phyloP scores from a whole-genome alignment of 1,140 invertebrate species.

The Papilio glaucus region DNA sequence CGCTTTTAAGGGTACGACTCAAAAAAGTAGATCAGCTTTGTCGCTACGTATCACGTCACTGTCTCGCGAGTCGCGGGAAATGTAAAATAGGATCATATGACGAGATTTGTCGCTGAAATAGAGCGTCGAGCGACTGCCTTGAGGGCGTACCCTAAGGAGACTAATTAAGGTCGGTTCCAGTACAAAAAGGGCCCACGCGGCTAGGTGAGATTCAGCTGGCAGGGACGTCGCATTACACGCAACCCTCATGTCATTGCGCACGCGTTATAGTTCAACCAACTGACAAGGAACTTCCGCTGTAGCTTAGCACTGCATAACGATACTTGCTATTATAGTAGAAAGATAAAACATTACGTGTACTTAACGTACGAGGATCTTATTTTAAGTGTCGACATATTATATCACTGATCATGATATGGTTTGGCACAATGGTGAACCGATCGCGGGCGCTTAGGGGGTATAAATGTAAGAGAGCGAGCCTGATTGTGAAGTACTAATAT shows the following conservation, averaged over 20 bases:
- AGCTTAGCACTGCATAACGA: conserved; percentile 54
- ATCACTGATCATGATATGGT: conserved; percentile 78
- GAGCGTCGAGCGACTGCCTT: too few relatives aligned
- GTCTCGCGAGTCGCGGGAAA: too few relatives aligned
- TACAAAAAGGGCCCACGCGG: too few relatives aligned
- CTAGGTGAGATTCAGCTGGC: background rate
- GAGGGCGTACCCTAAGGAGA: too few relatives aligned
- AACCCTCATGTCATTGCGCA: conserved; percentile 13
- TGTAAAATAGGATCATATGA: too few relatives aligned
- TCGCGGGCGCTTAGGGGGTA: conserved; percentile 27
- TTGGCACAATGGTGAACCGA: conserved; percentile 76
- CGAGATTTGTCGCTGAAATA: too few relatives aligned
- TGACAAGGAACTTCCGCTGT: conserved; percentile 73
- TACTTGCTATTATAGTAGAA: conserved; percentile 36
- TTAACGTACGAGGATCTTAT: conserved; percentile 41
- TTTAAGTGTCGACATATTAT: conserved; percentile 59
- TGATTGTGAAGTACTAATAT: conserved; percentile 31
- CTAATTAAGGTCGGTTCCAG: too few relatives aligned
- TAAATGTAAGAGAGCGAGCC: conserved; percentile 52
- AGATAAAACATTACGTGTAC: conserved; percentile 35
- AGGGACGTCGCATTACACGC: background rate
- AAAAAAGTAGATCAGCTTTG: background rate
- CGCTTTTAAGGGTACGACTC: too few relatives aligned
- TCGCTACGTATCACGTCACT: too few relatives aligned
- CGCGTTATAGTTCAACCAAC: conserved; percentile 51